Evolutionary conservation across 2,797 vertebrate species (phyloP), one percentile per base, ranked within the genome.

Genomic region (Coccyzus lansbergi): DNA sequence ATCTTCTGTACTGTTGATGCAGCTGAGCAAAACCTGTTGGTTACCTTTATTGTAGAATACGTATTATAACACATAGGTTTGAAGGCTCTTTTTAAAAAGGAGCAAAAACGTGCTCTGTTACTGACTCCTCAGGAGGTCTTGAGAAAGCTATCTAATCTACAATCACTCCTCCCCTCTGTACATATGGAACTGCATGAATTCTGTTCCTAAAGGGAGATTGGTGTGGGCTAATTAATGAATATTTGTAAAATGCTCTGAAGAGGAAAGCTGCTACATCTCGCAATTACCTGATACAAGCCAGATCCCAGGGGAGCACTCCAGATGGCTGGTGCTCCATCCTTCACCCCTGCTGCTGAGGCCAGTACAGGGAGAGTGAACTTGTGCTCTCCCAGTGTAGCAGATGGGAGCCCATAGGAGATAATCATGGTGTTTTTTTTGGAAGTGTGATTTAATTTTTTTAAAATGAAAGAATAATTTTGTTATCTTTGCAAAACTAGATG

Each of bases 241-340:
- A 86, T 86, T 91, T 93, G 87, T 83, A 52, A 92, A 86, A 72
- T 59, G 24, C 26, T 93, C 93, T 86, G 92, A 62, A 56, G 48
- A 83, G 56, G 65, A 93, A 92, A 87, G 15, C 62, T 83, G 76
- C 51, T 71, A 49, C 59, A 63, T 58, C 58, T 86, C 48, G n/a
- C 80, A 69, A 92, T 92, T 88, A 90, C 76, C 69, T 86, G 79
- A 44, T 62, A 83, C 26, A 55, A 71, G 69, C 15, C 58, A 59
- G 51, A 28, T 85, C 83, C 79, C 80, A 29, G 34, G 42, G 58
- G 91, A 91, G 3, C 0, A 3, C 40, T 93, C 38, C 93, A 83
- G 89, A 86, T 72, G 92, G 82, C 51, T 87, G 25, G 2, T 62
- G 78, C 48, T 93, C 69, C 42, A 42, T 93, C 76, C 36, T 33